phyloP scores from a whole-genome alignment of 2,113 vertebrate species.

The Hippoglossus stenolepis region DNA sequence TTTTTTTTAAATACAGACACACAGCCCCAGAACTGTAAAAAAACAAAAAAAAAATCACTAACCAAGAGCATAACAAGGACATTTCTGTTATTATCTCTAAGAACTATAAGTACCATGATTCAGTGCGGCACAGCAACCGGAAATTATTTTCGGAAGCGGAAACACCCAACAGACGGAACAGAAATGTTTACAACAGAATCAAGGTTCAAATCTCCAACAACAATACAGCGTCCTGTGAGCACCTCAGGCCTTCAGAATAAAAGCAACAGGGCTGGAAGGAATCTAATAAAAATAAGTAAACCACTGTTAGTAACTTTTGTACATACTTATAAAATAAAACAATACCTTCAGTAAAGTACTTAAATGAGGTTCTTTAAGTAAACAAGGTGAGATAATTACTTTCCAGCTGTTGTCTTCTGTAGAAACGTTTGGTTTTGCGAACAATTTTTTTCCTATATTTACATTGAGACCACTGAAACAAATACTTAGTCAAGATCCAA shows the following conservation, averaged over 20 bases:
- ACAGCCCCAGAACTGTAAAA: too few relatives aligned
- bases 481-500: too few relatives aligned
- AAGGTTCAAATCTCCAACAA: slow-evolving; percentile 13
- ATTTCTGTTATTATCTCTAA: neutral
- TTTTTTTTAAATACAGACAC: too few relatives aligned
- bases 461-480: too few relatives aligned
- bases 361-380: too few relatives aligned
- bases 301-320: too few relatives aligned
- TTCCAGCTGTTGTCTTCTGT: too few relatives aligned
- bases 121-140: slow-evolving; percentile 13
- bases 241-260: slow-evolving; percentile 44
- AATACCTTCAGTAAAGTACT: too few relatives aligned
- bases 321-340: too few relatives aligned
- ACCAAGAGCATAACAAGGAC: neutral
- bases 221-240: slow-evolving; percentile 23
- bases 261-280: neutral
- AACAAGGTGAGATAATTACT: too few relatives aligned
- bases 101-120: slow-evolving; percentile 69
- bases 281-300: neutral
- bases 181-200: slow-evolving; percentile 56
- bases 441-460: too few relatives aligned
- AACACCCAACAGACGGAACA: slow-evolving; percentile 51
- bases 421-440: too few relatives aligned
- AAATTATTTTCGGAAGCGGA: slow-evolving; percentile 72
- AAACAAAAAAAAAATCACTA: neutral